These are phyloP conservation scores for Anorthoa munda DNA, from an alignment of 2,888 invertebrate genomes.

Conservation along the genomic window DNA sequence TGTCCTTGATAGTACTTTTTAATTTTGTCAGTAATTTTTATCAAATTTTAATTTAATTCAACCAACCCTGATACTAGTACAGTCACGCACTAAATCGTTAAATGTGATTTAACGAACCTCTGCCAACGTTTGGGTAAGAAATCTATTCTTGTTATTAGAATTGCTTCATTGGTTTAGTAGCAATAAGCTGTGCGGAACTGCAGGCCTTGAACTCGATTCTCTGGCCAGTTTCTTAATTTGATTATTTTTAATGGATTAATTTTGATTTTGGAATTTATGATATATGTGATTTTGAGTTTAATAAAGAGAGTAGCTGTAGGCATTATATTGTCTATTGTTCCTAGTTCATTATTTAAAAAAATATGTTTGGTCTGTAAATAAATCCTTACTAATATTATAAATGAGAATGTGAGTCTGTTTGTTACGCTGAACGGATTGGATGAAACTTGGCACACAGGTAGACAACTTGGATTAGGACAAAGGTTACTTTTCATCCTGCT, in stretches of 20 bases:
- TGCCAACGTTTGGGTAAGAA: constrained; percentile 62
- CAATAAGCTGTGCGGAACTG: constrained; percentile 44
- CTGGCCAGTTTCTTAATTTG: constrained; percentile 21
- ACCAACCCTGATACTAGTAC: constrained; percentile 33
- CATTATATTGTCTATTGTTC: too few relatives aligned
- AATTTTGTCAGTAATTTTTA: background rate
- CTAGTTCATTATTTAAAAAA: background rate
- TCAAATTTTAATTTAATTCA: background rate
- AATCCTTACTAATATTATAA: too few relatives aligned
- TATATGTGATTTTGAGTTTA: background rate
- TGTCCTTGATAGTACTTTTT: background rate
- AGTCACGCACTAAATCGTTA: constrained; percentile 57
- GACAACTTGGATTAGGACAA: too few relatives aligned
- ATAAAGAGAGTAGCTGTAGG: background rate
- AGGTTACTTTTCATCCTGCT: too few relatives aligned
- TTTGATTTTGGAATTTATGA: constrained; percentile 11
- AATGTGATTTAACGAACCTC: constrained; percentile 57
- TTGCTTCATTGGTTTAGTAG: constrained; percentile 60
- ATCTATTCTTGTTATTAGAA: constrained; percentile 59
- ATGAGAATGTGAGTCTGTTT: too few relatives aligned
- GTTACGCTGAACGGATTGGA: too few relatives aligned
- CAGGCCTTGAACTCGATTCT: constrained; percentile 57
- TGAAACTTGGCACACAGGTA: too few relatives aligned
- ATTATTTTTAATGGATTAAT: constrained; percentile 28
- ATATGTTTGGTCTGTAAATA: too few relatives aligned